These are phyloP conservation scores for Eucidaris tribuloides DNA, from an alignment of 35 echinoderm and acorn worm genomes.

Conservation along the genomic window DNA sequence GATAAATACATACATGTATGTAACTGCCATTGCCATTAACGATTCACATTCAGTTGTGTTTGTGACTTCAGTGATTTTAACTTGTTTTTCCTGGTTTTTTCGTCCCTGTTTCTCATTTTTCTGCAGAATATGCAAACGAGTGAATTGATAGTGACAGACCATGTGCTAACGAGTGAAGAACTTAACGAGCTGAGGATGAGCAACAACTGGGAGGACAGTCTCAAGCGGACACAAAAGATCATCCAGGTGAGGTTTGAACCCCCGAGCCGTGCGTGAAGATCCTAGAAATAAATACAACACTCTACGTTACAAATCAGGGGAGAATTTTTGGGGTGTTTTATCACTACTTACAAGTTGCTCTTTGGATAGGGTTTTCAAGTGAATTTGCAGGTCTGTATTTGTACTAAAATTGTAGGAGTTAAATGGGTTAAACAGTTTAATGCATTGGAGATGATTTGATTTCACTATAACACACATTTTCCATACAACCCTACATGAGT, in stretches of 20 bases:
- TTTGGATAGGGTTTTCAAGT: too few species aligned
- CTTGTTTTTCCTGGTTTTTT: not conserved
- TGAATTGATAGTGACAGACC: constrained; percentile 96
- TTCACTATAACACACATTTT: too few species aligned
- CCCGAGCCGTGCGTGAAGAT: not conserved
- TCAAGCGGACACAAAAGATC: constrained; percentile 93
- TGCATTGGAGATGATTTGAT: too few species aligned
- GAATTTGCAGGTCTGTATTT: too few species aligned
- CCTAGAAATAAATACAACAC: not conserved
- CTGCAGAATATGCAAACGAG: constrained; percentile 82
- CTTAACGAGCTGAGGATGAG: constrained; percentile 85
- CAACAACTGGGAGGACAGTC: constrained; percentile 90
- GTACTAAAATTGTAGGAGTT: too few species aligned
- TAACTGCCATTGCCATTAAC: not conserved
- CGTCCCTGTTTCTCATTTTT: constrained; percentile 3
- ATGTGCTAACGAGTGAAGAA: constrained; percentile 85
- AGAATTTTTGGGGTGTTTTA: not conserved
- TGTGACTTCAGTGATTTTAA: not conserved
- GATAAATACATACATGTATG: not conserved
- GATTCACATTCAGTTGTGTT: not conserved
- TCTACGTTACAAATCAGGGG: not conserved
- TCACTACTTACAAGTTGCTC: not conserved
- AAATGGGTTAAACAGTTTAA: too few species aligned
- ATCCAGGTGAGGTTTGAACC: constrained; percentile 65
- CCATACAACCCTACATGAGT: too few species aligned